Evolutionary conservation across 2,888 invertebrate species (phyloP).

Genomic region (Drosophila siamana): DNA sequence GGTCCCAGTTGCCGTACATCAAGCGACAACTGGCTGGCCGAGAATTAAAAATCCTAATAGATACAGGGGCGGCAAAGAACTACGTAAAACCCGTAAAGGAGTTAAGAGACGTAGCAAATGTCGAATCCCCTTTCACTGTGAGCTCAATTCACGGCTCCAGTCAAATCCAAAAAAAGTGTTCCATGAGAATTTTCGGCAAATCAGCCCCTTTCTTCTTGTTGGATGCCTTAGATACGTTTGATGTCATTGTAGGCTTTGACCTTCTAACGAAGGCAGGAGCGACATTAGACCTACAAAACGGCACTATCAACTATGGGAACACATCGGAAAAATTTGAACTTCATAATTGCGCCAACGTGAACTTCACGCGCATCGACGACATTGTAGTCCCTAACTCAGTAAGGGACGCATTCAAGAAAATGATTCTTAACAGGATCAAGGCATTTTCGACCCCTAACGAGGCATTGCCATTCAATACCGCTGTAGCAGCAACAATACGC

Average conservation of each 20-base stretch:
- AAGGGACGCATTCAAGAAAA: no score
- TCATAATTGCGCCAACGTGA: neutral
- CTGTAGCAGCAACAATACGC: no score
- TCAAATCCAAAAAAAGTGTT: neutral
- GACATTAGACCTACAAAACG: neutral
- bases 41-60: conserved; percentile 5
- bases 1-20: conserved; percentile 13
- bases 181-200: neutral
- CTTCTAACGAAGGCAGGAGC: neutral
- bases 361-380: neutral
- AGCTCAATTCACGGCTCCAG: neutral
- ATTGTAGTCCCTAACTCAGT: no score
- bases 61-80: conserved; percentile 3
- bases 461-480: no score
- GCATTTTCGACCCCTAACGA: no score
- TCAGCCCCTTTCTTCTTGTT: neutral
- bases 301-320: neutral
- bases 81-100: neutral
- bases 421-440: no score
- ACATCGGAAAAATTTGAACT: neutral
- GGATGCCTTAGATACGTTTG: neutral
- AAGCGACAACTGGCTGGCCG: conserved; percentile 3
- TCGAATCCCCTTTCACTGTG: neutral
- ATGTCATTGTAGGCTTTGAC: neutral
- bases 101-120: neutral